Evolutionary conservation across 2,888 invertebrate species (phyloP).

Genomic region (Eudemis profundana): DNA sequence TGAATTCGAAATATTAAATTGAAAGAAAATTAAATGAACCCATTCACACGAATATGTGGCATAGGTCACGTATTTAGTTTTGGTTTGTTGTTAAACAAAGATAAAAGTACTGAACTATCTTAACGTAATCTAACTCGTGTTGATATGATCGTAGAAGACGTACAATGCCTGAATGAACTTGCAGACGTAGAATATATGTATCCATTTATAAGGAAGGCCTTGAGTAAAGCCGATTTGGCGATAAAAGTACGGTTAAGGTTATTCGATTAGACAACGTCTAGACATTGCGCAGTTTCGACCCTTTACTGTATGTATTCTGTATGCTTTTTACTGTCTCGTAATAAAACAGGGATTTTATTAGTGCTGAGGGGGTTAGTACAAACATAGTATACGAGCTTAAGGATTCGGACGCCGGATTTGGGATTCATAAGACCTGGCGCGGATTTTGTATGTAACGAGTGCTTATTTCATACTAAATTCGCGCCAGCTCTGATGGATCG

Average conservation of each 20-base stretch:
- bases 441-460: no score
- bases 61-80: neutral
- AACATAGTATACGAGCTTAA: no score
- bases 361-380: neutral
- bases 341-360: constrained; percentile 1
- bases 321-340: constrained; percentile 5
- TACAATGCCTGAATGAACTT: constrained; percentile 14
- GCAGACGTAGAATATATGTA: constrained; percentile 5
- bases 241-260: constrained; percentile 27
- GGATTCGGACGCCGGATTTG: no score
- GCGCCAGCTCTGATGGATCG: no score
- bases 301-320: neutral
- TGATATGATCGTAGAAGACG: constrained; percentile 17
- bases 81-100: constrained; percentile 5
- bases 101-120: neutral
- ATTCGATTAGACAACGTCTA: constrained; percentile 40
- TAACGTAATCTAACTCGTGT: constrained; percentile 19
- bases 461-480: no score
- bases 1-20: no score
- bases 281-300: constrained; percentile 26
- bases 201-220: constrained; percentile 35
- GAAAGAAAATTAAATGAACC: no score
- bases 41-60: neutral
- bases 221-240: constrained; percentile 32
- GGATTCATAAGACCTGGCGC: no score